phyloP scores from a whole-genome alignment of 2,888 invertebrate species.

The Iphiclides podalirius region DNA sequence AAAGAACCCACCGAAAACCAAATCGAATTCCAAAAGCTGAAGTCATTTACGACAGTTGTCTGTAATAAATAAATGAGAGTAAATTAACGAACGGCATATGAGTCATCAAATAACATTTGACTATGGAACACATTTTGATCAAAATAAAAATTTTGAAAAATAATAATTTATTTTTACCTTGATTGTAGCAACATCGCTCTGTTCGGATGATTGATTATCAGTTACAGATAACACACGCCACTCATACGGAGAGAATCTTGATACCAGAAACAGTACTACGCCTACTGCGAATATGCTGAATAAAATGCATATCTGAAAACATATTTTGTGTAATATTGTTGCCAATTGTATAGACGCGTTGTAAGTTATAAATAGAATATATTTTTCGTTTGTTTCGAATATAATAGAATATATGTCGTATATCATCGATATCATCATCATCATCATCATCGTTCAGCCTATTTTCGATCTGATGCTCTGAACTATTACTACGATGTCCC shows the following conservation, averaged over 20 bases:
- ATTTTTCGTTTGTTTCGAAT: no score
- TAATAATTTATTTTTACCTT: conserved; percentile 39
- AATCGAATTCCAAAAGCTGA: conserved; percentile 96
- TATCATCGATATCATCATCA: no score
- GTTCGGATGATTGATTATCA: conserved; percentile 49
- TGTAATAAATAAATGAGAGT: conserved; percentile 43
- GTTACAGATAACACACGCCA: conserved; percentile 86
- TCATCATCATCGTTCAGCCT: no score
- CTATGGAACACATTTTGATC: not conserved
- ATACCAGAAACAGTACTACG: conserved; percentile 96
- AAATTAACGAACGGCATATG: not conserved
- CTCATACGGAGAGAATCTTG: conserved; percentile 97
- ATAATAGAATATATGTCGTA: no score
- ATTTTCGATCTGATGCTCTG: no score
- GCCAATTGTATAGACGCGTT: no score
- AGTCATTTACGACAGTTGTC: conserved; percentile 91
- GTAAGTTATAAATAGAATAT: no score
- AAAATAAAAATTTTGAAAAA: conserved; percentile 18
- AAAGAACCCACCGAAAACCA: conserved; percentile 99
- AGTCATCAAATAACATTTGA: not conserved
- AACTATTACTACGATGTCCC: no score
- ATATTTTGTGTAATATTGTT: not conserved
- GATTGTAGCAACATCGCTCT: conserved; percentile 45
- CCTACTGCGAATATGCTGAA: conserved; percentile 96
- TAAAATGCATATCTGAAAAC: conserved; percentile 82